Base-by-base conservation (phyloP, 2,797 vertebrate genomes). In the Crypturellus tataupa region DNA sequence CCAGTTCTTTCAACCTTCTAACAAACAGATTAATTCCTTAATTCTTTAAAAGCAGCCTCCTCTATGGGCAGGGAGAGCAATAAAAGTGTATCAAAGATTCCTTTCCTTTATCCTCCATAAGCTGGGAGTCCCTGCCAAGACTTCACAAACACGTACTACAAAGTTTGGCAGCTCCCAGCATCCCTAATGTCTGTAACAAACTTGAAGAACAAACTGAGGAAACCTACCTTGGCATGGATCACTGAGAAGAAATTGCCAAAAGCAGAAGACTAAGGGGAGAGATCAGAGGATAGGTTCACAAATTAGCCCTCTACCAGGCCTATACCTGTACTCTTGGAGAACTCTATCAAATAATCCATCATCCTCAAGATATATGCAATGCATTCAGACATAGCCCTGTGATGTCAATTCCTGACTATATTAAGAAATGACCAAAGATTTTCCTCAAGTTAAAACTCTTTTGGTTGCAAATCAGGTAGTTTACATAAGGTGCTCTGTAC, bases 201-300 rank as follows among this genome's bases (percentile, higher is more conserved):
- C 75, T 68, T 92, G 77, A 94, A 90, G 89, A 83, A 85, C 69
- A 69, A 93, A 93, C 75, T 85, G 82, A 95, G 89, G 75, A 89
- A 95, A 97, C 82, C 78, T 89, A 71, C 68, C 69, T 84, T 96
- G 93, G 93, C 94, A 80, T 18, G 58, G 91, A 91, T 84, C 47
- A 59, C 51, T 64, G 80, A 2, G 21, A 47, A 87, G 39, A 70
- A 47, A 88, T 4, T 93, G 86, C 86, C 93, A 93, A 84, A 89
- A 94, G 79, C 40, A 88, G 81, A 91, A 93, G 80, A 91, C 84
- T 94, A 82, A 94, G 75, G 71, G 87, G 70, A 72, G 70, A 96
- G 94, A 96, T 91, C 77, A 95, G 93, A 95, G 89, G 73, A 94
- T 59, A 88, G 59, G 47, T 85, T 95, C 83, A 95, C 46, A 84